Evolutionary conservation across 2,113 vertebrate genomes (phyloP), one percentile per base, ranked within the genome.

Genomic region (Erinaceus europaeus): DNA sequence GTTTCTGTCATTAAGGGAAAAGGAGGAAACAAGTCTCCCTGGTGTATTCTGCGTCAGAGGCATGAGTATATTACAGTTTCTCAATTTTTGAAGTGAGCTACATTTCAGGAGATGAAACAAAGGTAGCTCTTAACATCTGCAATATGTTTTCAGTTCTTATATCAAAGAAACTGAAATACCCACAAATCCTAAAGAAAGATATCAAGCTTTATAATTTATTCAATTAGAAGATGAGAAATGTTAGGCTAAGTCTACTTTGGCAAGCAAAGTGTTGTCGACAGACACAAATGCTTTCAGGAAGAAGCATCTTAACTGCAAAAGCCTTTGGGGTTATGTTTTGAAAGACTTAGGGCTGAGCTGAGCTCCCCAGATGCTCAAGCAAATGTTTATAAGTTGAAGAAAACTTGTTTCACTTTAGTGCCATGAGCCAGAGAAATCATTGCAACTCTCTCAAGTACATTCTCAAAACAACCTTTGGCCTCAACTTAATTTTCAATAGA

Each of bases 51-150:
- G 90, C 20, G 2, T 65, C 80, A 42, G 36, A 88, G 25, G 59
- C 90, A 84, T 44, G 61, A 92, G 84, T 52, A 46, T 71, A 84
- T 82, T 90, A 83, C 42, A 84, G 80, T 40, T 73, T 80, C 83
- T 74, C 84, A 61, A 95, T 73, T 90, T 92, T 89, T 94, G 90
- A 95, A 95, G 86, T 92, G 85, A 88, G 84, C 84, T 89, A 81
- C 86, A 89, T 93, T 95, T 94, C 94, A 93, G 65, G 34, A 93
- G 86, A 95, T 95, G 92, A 95, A 95, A 95, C 90, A 92, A 94
- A 94, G 84, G 90, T 91, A 91, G 93, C 92, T 93, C 84, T 91
- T 90, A 92, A 93, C 93, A 94, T 94, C 89, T 95, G 90, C 90
- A 86, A 53, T 93, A 80, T 90, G 73, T 90, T 92, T 90, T 90